These are phyloP conservation scores for Drosophila trichaetosa DNA, from an alignment of 2,888 invertebrate species.

Conservation along the genomic window DNA sequence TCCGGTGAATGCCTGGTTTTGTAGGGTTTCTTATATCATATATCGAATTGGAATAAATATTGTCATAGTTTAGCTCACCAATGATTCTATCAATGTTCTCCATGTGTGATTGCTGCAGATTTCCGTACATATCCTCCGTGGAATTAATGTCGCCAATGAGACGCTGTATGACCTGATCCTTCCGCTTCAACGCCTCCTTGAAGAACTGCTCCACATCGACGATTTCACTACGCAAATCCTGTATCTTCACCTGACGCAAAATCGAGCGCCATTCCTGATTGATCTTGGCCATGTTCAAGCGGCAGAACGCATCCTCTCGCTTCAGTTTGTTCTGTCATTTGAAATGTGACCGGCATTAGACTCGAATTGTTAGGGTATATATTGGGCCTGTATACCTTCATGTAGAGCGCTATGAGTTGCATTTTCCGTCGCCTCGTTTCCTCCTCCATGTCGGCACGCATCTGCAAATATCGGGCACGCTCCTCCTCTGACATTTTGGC, in stretches of 20 bases:
- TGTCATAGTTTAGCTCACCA: slow-evolving; percentile 85
- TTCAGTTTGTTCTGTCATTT: slow-evolving; percentile 90
- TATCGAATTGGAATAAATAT: background rate
- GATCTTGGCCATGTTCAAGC: slow-evolving; percentile 92
- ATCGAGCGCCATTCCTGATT: slow-evolving; percentile 94
- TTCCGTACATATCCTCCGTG: slow-evolving; percentile 90
- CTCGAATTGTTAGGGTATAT: background rate
- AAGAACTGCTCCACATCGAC: slow-evolving; percentile 86
- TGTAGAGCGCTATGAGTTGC: slow-evolving; percentile 91
- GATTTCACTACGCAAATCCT: slow-evolving; percentile 90
- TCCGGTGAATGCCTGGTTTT: slow-evolving; percentile 86
- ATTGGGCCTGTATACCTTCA: slow-evolving; percentile 87
- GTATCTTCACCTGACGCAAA: slow-evolving; percentile 90
- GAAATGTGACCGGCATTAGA: slow-evolving; percentile 26
- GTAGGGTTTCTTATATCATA: background rate
- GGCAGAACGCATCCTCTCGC: slow-evolving; percentile 91
- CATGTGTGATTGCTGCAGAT: slow-evolving; percentile 90
- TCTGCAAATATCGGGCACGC: slow-evolving; percentile 91
- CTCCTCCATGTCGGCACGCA: slow-evolving; percentile 92
- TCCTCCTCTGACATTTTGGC: slow-evolving; percentile 95
- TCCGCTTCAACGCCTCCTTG: slow-evolving; percentile 87
- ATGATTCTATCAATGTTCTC: slow-evolving; percentile 89
- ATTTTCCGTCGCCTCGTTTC: slow-evolving; percentile 92
- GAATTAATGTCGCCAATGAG: slow-evolving; percentile 89
- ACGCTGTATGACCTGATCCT: slow-evolving; percentile 88